Percentiles rank a stretch among this genome's conserved stretches.
phyloP scores from a whole-genome alignment of 1,140 invertebrate species.

The Drosophila neocordata region DNA sequence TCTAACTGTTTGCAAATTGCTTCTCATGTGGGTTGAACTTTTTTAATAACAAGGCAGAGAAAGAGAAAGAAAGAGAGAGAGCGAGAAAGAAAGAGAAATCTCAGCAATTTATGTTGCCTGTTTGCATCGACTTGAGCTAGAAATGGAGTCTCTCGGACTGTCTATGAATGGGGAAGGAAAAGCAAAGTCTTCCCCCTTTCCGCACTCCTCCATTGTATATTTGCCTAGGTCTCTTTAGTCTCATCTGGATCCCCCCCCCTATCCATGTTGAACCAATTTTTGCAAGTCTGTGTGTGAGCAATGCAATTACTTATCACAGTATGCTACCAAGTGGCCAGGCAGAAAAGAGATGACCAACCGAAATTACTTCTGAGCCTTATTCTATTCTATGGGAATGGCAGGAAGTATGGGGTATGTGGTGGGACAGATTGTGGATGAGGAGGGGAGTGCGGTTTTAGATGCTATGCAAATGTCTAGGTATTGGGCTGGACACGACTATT shows the following conservation, averaged over 20 bases:
- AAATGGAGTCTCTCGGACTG: conserved; percentile 27
- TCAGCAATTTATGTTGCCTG: conserved; percentile 64
- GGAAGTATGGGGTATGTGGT: no score
- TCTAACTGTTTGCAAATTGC: conserved; percentile 71
- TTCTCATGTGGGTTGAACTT: conserved; percentile 67
- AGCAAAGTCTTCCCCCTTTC: not conserved
- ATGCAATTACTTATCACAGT: conserved; percentile 81
- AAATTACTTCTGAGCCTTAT: conserved; percentile 60
- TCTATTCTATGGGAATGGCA: not conserved
- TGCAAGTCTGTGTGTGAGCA: conserved; percentile 34
- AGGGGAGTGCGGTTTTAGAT: not conserved
- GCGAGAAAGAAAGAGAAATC: conserved; percentile 48
- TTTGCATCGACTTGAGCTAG: conserved; percentile 1
- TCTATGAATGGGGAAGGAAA: conserved; percentile 60
- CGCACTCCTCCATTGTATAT: no score
- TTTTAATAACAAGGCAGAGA: conserved; percentile 64
- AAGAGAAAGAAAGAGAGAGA: conserved; percentile 36
- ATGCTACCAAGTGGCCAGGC: conserved; percentile 43
- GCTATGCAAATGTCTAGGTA: conserved; percentile 67
- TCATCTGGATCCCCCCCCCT: not conserved
- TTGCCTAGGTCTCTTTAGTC: no score
- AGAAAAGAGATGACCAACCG: conserved; percentile 43
- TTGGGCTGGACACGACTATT: conserved; percentile 76
- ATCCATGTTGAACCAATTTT: conserved; percentile 56
- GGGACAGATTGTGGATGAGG: not conserved